Conservation (phyloP, 2,113 vertebrate genomes). For the Bungarus multicinctus region DNA sequence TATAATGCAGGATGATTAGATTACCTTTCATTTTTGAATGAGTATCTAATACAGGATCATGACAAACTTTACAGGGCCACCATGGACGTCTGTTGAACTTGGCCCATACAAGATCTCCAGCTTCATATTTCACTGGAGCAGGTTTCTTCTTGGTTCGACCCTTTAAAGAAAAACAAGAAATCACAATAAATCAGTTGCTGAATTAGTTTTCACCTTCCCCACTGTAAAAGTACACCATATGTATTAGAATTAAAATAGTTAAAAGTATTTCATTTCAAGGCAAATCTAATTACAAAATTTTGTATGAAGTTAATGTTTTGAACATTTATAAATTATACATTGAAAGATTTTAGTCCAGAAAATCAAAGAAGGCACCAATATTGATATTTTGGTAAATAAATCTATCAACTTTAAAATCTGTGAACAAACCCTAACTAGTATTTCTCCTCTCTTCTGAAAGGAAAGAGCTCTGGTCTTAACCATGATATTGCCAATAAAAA, state of each 20-base stretch:
- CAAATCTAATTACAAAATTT: neutral
- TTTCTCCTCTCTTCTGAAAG: neutral
- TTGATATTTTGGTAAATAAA: neutral
- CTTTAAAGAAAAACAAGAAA: slow-evolving; percentile 70
- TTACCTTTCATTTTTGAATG: slow-evolving; percentile 94
- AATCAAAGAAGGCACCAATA: neutral
- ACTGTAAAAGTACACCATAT: neutral
- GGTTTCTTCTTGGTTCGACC: slow-evolving; percentile 77
- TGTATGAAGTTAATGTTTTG: neutral
- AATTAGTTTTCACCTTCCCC: neutral
- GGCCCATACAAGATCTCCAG: slow-evolving; percentile 94
- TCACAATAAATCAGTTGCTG: slow-evolving; percentile 2
- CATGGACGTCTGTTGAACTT: slow-evolving; percentile 95
- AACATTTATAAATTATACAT: neutral
- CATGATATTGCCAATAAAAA: neutral
- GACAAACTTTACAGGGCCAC: slow-evolving; percentile 93
- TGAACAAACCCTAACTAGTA: neutral
- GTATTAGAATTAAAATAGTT: neutral
- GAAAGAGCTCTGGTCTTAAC: neutral
- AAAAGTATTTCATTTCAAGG: neutral
- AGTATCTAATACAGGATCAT: slow-evolving; percentile 79
- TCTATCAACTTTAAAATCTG: neutral
- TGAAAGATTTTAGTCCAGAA: neutral
- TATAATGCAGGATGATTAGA: neutral
- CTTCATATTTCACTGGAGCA: slow-evolving; percentile 83